phyloP scores from a whole-genome alignment of 2,888 invertebrate genomes.

The Calliopum simillimum region DNA sequence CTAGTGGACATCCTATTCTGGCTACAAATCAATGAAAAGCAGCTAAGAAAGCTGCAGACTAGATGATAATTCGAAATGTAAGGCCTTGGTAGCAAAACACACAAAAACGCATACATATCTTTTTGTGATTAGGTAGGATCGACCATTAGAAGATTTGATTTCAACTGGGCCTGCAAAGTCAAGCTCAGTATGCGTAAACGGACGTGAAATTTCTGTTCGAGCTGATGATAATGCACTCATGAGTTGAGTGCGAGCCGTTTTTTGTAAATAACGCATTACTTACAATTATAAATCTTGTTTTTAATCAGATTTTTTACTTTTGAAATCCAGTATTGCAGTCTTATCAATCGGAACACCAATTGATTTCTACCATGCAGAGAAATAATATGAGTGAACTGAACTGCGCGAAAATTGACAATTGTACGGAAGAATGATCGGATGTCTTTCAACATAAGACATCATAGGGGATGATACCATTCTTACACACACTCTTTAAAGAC shows the following conservation, averaged over 20 bases:
- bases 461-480: constrained; percentile 6
- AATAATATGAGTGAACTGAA: neutral
- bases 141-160: constrained; percentile 25
- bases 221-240: constrained; percentile 27
- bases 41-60: constrained; percentile 36
- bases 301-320: neutral
- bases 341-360: neutral
- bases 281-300: constrained; percentile 6
- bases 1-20: constrained; percentile 35
- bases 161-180: constrained; percentile 36
- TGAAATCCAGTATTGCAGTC: constrained; percentile 3
- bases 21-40: constrained; percentile 38
- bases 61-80: constrained; percentile 29
- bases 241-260: constrained; percentile 20
- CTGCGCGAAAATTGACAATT: neutral
- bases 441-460: constrained; percentile 22
- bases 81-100: constrained; percentile 42
- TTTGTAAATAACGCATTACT: neutral
- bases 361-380: neutral
- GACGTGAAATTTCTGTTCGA: neutral
- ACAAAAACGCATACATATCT: constrained; percentile 40
- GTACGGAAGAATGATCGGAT: constrained; percentile 30
- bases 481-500: neutral
- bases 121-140: constrained; percentile 21
- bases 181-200: constrained; percentile 20